Conservation (phyloP, 2,113 vertebrate species). For the Heterochromis multidens region DNA sequence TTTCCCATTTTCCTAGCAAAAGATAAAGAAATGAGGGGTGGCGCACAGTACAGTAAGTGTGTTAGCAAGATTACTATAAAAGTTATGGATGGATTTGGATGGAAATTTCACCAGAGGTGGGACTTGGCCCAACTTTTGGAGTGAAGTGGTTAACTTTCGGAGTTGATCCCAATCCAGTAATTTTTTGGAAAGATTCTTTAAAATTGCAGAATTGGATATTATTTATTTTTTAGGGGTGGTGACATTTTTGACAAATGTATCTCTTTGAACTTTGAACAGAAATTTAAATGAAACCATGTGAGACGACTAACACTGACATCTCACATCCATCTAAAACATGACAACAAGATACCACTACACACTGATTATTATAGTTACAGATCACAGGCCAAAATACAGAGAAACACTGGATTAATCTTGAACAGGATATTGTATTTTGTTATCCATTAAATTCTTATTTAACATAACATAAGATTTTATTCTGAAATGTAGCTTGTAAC, state of each 20-base stretch:
- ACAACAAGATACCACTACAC: neutral
- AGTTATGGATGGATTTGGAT: neutral
- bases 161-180: neutral
- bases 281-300: neutral
- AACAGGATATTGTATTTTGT: rapidly evolving
- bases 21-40: neutral
- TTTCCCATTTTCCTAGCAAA: neutral
- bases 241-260: neutral
- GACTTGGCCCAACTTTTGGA: neutral
- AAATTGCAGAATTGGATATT: neutral
- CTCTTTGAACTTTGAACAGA: neutral
- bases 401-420: neutral
- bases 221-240: neutral
- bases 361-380: neutral
- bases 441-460: neutral
- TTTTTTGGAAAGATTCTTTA: neutral
- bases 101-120: neutral
- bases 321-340: neutral
- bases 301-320: neutral
- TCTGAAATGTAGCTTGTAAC: neutral
- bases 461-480: neutral
- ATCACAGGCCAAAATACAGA: neutral
- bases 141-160: neutral
- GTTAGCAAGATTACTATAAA: neutral
- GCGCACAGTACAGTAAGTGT: neutral